A percentile compares a stretch with the other conserved stretches of the same genome.
Evolutionary conservation across 2,797 vertebrate genomes (phyloP).

Genomic region (Intellagama lesueurii): DNA sequence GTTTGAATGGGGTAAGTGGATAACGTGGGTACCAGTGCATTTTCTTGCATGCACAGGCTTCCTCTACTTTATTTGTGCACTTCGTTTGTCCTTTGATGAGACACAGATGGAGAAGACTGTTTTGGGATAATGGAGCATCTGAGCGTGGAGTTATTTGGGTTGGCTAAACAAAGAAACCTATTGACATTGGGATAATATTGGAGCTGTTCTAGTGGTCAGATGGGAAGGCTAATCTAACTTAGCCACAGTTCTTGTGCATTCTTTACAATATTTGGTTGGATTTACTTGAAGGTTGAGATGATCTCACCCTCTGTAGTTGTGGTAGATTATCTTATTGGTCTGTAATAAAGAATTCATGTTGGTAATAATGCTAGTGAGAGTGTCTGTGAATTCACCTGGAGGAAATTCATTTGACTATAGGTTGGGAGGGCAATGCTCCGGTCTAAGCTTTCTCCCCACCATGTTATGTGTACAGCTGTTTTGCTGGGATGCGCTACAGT

Average conservation of each 20-base stretch:
- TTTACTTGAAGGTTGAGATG: not conserved
- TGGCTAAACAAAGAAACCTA: not conserved
- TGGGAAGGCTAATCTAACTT: not conserved
- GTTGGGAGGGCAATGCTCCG: not conserved
- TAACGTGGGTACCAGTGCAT: conserved; percentile 17
- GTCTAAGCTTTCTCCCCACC: not conserved
- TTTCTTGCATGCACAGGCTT: not conserved
- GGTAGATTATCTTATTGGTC: not conserved
- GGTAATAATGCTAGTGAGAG: not conserved
- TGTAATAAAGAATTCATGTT: not conserved
- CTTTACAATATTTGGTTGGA: not conserved
- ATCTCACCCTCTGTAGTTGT: not conserved
- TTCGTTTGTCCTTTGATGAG: conserved; percentile 16
- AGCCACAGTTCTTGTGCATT: not conserved
- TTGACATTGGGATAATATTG: not conserved
- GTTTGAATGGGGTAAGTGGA: conserved; percentile 94
- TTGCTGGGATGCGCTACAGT: not conserved
- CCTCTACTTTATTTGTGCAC: rapidly evolving
- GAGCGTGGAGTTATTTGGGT: not conserved
- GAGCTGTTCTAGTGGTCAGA: not conserved
- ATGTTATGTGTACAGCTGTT: not conserved
- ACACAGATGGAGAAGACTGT: conserved; percentile 38
- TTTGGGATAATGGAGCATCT: conserved; percentile 19
- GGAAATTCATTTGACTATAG: not conserved
- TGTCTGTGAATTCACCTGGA: not conserved